Evolutionary conservation across 2,888 invertebrate species (phyloP), one percentile per base, ranked within the genome.

Genomic region (Endotricha flammealis): DNA sequence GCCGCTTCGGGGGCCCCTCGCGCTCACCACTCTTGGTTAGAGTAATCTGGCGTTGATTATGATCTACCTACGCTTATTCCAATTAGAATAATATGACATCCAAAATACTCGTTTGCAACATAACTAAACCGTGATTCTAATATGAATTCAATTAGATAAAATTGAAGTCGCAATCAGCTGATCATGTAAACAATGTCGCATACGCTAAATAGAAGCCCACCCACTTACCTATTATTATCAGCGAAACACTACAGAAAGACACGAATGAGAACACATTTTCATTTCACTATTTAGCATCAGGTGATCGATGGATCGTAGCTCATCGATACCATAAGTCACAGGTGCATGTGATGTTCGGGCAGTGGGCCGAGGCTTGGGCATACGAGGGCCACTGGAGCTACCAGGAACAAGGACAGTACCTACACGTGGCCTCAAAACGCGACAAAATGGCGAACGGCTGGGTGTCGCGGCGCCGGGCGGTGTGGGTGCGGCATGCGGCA

Each of bases 151-250:
- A 64, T 57, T 55, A 46, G 50, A 52, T 42, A 47, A n/a, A 25
- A 51, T 57, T 44, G 47, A 63, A 53, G 65, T 51, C 53, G 59
- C 52, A 64, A 81, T 77, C 85, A 86, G 85, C 85, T 86, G 85
- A 78, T 82, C 79, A 55, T 72, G 81, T 86, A 86, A 85, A 85
- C 85, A 85, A 77, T 61, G 63, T 54, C 46, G 47, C 49, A 53
- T 49, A 33, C 42, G 50, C 36, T 39, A 50, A 44, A 39, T 38
- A 36, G 30, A 35, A 20, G 38, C 35, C 32, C 22, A 38, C 11
- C 29, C 28, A 49, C 46, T 41, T 36, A 42, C 40, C 44, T 30
- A 32, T 5, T 16, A 30, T 32, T 22, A 8, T 7, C 14, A 17
- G 40, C 42, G 44, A 24, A 45, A 42, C 47, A 50, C 46, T 20